These are phyloP conservation scores for Frieseomelitta varia DNA, from an alignment of 1,140 invertebrate genomes.

Conservation along the genomic window DNA sequence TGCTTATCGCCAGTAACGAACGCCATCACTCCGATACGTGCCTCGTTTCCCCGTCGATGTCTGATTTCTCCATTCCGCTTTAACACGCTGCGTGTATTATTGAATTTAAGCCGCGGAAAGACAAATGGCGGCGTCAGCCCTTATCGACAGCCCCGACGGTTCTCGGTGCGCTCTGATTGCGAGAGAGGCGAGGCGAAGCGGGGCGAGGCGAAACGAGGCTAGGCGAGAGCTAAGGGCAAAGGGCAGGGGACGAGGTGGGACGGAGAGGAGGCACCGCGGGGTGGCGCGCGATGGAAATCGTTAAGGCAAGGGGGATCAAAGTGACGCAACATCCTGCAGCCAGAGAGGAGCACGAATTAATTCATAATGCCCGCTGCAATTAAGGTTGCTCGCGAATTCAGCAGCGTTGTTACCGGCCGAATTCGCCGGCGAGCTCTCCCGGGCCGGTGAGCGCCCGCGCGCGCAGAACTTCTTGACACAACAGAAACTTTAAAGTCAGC, in stretches of 20 bases:
- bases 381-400: constrained; percentile 74
- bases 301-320: constrained; percentile 16
- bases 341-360: constrained; percentile 56
- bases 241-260: too few relatives aligned
- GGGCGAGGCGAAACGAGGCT: too few relatives aligned
- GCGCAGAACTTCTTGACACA: constrained; percentile 71
- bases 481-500: constrained; percentile 72
- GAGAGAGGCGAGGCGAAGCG: too few relatives aligned
- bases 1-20: neutral
- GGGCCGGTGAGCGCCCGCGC: constrained; percentile 42
- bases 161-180: neutral
- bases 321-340: constrained; percentile 29
- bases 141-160: neutral
- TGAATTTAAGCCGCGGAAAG: neutral
- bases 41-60: neutral
- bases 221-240: too few relatives aligned
- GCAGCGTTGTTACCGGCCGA: constrained; percentile 60
- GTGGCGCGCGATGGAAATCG: constrained; percentile 20
- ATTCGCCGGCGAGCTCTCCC: constrained; percentile 58
- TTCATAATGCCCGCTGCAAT: constrained; percentile 66
- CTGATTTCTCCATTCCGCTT: neutral
- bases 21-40: neutral
- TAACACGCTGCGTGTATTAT: neutral
- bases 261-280: too few relatives aligned
- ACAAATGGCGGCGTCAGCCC: neutral